Base-by-base conservation (phyloP, 2,797 vertebrate genomes). In the Loriculus beryllinus region DNA sequence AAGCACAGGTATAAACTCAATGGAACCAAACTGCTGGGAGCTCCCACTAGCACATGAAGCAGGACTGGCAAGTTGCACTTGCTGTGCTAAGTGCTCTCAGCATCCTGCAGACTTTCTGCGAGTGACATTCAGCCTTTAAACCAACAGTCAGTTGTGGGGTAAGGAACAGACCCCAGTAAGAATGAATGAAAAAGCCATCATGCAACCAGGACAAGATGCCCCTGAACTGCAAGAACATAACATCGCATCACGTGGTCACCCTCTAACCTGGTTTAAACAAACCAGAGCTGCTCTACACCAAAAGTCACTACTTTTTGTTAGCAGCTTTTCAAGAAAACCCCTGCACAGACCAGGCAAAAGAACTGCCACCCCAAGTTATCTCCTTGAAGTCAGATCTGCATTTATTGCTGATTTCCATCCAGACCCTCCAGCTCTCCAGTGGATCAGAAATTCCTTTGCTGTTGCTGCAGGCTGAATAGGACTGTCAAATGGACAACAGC, bases 391-490 rank as follows among this genome's bases (percentile, higher is more conserved):
- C 68, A 77, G 48, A 14, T 79, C 86, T 42, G 51, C 45, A 10
- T 10, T 26, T 28, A 19, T 35, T 37, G 33, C 35, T 15, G 37
- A 62, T 82, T 90, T 94, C 89, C 81, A 86, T n/a, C 19, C 70
- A 82, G 43, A 60, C 75, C 65, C 25, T 74, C 35, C 14, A 2
- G 49, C 47, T 68, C 92, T 81, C 72, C 57, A 39, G n/a, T 0
- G 31, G 29, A 54, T 57, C 67, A 93, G 60, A 52, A 91, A 95
- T 87, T 62, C 51, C 74, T 92, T 43, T 39, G 49, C 35, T 51
- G 62, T 47, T 49, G 35, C 72, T 86, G 35, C 39, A 81, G 91
- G 88, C 71, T 91, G 51, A 43, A 45, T 0, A 72, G 76, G 20
- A 63, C 52, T 54, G 40, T 56, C 45, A 57, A 23, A 1, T 71